Evolutionary conservation across 1,140 invertebrate genomes (phyloP).

Genomic region (Drosophila arizonae): DNA sequence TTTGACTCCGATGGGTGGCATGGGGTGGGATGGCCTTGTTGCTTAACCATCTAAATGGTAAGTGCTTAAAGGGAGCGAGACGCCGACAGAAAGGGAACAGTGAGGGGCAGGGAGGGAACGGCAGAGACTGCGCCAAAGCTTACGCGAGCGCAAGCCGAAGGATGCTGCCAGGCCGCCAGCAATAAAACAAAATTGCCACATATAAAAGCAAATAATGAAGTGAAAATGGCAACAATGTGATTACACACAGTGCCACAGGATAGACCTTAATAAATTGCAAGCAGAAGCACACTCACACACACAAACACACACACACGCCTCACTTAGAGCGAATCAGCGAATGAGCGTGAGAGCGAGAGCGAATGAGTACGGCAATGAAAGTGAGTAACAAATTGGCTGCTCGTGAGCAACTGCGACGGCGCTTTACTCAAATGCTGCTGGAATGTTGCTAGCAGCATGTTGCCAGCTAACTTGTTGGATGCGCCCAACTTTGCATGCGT

Average conservation of each 20-base stretch:
- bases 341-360: not conserved
- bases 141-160: slow-evolving; percentile 58
- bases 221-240: slow-evolving; percentile 82
- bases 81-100: not conserved
- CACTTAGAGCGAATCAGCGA: slow-evolving; percentile 9
- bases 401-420: slow-evolving; percentile 57
- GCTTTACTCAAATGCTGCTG: slow-evolving; percentile 15
- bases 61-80: slow-evolving; percentile 23
- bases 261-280: slow-evolving; percentile 72
- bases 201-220: slow-evolving; percentile 81
- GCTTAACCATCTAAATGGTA: slow-evolving; percentile 71
- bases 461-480: slow-evolving; percentile 75
- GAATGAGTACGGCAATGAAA: slow-evolving; percentile 1
- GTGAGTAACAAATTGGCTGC: slow-evolving; percentile 23
- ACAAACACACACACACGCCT: slow-evolving; percentile 1
- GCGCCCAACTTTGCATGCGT: slow-evolving; percentile 27
- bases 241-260: slow-evolving; percentile 73
- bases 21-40: slow-evolving; percentile 57
- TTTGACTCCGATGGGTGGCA: slow-evolving; percentile 16
- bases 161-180: slow-evolving; percentile 48
- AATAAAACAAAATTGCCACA: slow-evolving; percentile 76
- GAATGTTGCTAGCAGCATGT: slow-evolving; percentile 70
- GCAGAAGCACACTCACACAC: slow-evolving; percentile 18
- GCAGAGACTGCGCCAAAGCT: slow-evolving; percentile 24
- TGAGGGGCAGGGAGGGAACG: not conserved